A percentile compares a stretch with the other conserved stretches of the same genome.
Evolutionary conservation across 2,888 invertebrate genomes (phyloP).

Genomic region (Diplazon laetatorius): DNA sequence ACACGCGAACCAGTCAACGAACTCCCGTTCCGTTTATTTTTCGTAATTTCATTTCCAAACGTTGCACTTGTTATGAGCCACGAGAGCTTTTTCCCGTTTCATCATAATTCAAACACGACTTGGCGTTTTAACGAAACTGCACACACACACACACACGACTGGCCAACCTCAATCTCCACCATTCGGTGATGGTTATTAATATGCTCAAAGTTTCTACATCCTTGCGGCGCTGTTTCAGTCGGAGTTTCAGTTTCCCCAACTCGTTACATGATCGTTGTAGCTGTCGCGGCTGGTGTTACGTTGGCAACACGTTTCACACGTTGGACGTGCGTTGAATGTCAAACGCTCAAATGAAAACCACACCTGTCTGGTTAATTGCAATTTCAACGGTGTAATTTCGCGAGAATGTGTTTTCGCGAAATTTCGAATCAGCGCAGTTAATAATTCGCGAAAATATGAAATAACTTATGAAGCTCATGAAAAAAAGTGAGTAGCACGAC

Average conservation of each 20-base stretch:
- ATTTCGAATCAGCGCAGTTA: not conserved
- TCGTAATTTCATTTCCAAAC: slow-evolving; percentile 35
- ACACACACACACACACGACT: too few species aligned
- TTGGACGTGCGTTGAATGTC: slow-evolving; percentile 70
- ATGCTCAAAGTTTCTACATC: slow-evolving; percentile 5
- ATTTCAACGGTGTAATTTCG: slow-evolving; percentile 10
- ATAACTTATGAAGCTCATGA: too few species aligned
- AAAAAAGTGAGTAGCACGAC: too few species aligned
- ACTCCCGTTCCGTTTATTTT: slow-evolving; percentile 52
- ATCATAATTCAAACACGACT: not conserved
- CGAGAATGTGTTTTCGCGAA: slow-evolving; percentile 31
- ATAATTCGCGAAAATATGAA: not conserved
- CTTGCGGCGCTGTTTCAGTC: slow-evolving; percentile 22
- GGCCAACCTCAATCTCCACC: not conserved
- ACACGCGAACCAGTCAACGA: slow-evolving; percentile 60
- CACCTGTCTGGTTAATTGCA: slow-evolving; percentile 66
- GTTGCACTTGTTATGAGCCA: too few species aligned
- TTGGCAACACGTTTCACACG: slow-evolving; percentile 48
- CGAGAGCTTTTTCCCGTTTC: not conserved
- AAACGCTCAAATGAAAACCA: slow-evolving; percentile 67
- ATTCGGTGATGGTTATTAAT: slow-evolving; percentile 4
- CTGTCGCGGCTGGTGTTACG: slow-evolving; percentile 68
- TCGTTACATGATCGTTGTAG: slow-evolving; percentile 73
- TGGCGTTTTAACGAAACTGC: not conserved
- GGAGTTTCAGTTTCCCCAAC: slow-evolving; percentile 66